Percentiles rank a stretch among this genome's conserved stretches.
phyloP scores from a whole-genome alignment of 2,797 vertebrate species.

The Mionectes olivaceus region DNA sequence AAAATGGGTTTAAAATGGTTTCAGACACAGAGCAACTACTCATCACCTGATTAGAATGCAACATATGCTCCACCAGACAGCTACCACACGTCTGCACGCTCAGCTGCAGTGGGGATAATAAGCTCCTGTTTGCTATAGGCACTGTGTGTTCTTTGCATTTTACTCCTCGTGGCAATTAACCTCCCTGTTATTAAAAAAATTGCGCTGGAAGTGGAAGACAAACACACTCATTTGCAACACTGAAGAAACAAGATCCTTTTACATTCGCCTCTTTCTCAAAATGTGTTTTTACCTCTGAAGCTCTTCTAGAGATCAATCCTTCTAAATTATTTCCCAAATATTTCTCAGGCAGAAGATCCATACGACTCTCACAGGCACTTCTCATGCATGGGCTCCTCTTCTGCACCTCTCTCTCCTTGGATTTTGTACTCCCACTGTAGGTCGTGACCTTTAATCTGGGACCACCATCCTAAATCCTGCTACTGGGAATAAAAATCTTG shows the following conservation, averaged over 20 bases:
- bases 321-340: neutral
- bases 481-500: neutral
- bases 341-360: neutral
- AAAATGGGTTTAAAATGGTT: neutral
- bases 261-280: neutral
- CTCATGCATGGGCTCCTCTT: neutral
- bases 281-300: neutral
- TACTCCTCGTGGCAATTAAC: conserved; percentile 57
- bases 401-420: neutral
- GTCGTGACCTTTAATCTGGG: neutral
- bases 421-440: neutral
- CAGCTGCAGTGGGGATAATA: conserved; percentile 57
- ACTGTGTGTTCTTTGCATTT: conserved; percentile 11
- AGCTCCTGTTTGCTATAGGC: conserved; percentile 38
- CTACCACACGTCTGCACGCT: conserved; percentile 27
- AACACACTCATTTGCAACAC: conserved; percentile 1
- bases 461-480: neutral
- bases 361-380: neutral
- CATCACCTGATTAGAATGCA: conserved; percentile 61
- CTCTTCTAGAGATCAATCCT: neutral
- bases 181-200: conserved; percentile 60
- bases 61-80: conserved; percentile 35
- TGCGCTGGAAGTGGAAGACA: conserved; percentile 32
- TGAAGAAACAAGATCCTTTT: neutral
- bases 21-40: neutral